Evolutionary conservation across 2,888 invertebrate genomes (phyloP).

Genomic region (Nomada ferruginata): DNA sequence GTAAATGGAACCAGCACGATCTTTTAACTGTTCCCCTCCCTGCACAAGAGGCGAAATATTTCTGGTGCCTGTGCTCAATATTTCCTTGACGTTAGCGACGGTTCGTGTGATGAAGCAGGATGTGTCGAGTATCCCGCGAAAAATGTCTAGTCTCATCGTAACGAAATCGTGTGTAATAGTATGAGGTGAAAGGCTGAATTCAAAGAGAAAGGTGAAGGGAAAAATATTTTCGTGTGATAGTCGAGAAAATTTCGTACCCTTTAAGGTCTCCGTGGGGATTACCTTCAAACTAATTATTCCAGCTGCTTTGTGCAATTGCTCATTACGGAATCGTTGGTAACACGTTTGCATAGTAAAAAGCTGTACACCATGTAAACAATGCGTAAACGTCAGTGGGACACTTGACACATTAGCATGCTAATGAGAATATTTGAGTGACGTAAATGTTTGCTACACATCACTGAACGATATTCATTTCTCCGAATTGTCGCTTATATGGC

Average conservation of each 20-base stretch:
- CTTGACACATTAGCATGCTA: conserved; percentile 60
- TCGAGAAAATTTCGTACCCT: conserved; percentile 22
- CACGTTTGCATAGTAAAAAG: conserved; percentile 24
- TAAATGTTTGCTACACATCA: conserved; percentile 59
- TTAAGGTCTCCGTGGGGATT: not conserved
- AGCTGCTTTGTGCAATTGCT: not conserved
- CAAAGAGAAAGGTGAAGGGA: conserved; percentile 78
- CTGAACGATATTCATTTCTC: conserved; percentile 16
- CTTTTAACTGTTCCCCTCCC: too few relatives aligned
- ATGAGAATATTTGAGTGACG: conserved; percentile 53
- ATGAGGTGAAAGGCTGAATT: conserved; percentile 75
- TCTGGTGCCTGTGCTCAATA: not conserved
- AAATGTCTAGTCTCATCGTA: conserved; percentile 18
- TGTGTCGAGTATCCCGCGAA: conserved; percentile 12
- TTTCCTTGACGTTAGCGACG: conserved; percentile 4
- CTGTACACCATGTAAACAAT: conserved; percentile 48
- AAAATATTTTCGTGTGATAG: conserved; percentile 56
- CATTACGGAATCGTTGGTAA: conserved; percentile 15
- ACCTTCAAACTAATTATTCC: not conserved
- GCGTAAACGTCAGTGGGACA: conserved; percentile 12
- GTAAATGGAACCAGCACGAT: too few relatives aligned
- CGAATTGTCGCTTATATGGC: too few relatives aligned
- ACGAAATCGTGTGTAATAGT: conserved; percentile 50
- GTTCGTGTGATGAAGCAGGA: conserved; percentile 16
- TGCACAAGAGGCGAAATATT: too few relatives aligned